Evolutionary conservation across 1,140 invertebrate species (phyloP).

Genomic region (Scylla paramamosain): DNA sequence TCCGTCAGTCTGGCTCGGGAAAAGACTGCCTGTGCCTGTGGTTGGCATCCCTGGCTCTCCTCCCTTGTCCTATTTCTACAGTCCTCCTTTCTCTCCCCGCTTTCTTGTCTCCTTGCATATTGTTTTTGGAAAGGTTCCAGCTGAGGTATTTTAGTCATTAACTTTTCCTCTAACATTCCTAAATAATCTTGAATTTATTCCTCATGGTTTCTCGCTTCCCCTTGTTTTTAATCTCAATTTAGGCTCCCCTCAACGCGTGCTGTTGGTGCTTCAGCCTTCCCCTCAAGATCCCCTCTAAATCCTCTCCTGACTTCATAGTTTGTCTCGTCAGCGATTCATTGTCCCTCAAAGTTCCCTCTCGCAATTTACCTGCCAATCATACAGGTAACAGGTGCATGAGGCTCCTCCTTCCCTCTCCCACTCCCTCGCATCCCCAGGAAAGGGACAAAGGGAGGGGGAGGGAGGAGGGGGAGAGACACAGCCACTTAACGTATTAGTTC

Average conservation of each 20-base stretch:
- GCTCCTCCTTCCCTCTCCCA: not conserved
- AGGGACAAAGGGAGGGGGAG: not conserved
- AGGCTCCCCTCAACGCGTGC: not conserved
- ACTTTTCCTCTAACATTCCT: not conserved
- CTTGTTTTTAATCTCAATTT: not conserved
- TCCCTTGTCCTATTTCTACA: not conserved
- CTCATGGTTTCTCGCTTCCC: not conserved
- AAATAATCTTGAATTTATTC: not conserved
- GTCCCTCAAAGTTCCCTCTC: not conserved
- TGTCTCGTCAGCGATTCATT: not conserved
- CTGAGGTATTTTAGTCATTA: not conserved
- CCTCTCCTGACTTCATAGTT: not conserved
- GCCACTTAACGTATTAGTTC: not conserved
- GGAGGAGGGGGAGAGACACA: not conserved
- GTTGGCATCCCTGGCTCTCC: not conserved
- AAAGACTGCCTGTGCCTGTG: not conserved
- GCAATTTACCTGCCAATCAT: slow-evolving; percentile 11
- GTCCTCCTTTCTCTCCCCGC: not conserved
- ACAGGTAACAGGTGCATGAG: slow-evolving; percentile 3
- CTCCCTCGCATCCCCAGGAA: not conserved
- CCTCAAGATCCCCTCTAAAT: not conserved
- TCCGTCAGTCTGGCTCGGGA: not conserved
- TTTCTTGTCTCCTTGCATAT: not conserved
- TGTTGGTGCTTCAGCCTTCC: not conserved
- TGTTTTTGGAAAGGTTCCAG: not conserved